Conservation (phyloP, 2,113 vertebrate species). For the Gyps fulvus region DNA sequence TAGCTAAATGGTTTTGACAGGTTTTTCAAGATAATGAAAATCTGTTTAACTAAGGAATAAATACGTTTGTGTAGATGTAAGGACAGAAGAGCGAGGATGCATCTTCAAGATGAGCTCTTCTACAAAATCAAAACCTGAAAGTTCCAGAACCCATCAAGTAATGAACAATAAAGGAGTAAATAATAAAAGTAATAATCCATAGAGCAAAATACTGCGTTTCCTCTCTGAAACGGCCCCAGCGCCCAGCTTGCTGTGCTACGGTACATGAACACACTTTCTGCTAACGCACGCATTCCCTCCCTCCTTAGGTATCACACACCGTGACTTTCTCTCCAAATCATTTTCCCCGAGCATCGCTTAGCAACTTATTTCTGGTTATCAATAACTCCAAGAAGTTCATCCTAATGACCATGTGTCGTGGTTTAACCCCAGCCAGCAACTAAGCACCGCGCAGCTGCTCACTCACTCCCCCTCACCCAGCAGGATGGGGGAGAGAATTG, state of each 20-base stretch:
- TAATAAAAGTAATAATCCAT: neutral
- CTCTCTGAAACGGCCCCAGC: neutral
- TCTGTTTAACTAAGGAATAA: neutral
- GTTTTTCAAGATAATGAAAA: slow-evolving; percentile 33
- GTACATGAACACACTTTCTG: neutral
- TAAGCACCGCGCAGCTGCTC: too few species aligned
- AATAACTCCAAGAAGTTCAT: neutral
- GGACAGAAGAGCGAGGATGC: neutral
- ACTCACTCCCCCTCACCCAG: too few species aligned
- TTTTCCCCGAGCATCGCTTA: neutral
- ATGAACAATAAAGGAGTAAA: neutral
- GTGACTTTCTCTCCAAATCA: neutral
- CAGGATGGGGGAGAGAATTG: too few species aligned
- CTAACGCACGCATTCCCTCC: neutral
- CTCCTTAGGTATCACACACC: neutral
- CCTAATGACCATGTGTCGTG: neutral
- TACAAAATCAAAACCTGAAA: neutral
- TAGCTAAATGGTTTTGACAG: slow-evolving; percentile 36
- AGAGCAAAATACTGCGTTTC: neutral
- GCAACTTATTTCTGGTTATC: slow-evolving; percentile 1
- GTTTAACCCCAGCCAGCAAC: too few species aligned
- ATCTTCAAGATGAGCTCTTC: neutral
- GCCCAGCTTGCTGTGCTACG: neutral
- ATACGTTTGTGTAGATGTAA: neutral
- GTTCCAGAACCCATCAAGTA: neutral